Evolutionary conservation across 2,888 invertebrate genomes (phyloP).

Genomic region (Sylvicola cinctus): DNA sequence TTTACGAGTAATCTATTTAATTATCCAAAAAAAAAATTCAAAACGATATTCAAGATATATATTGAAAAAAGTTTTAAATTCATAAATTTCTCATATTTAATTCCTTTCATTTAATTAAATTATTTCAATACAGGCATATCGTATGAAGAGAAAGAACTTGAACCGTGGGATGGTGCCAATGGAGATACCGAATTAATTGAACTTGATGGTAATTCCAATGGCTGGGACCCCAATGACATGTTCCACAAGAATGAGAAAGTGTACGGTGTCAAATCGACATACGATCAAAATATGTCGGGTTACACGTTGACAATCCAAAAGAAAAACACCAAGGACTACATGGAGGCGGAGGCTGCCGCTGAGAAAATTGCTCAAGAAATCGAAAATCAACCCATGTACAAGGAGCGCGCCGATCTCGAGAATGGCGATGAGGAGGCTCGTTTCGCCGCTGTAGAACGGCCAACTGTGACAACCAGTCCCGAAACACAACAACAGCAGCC

Average conservation of each 20-base stretch:
- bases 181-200: slow-evolving; percentile 39
- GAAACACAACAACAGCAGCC: no score
- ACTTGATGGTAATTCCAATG: slow-evolving; percentile 61
- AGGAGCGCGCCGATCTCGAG: slow-evolving; percentile 65
- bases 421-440: slow-evolving; percentile 70
- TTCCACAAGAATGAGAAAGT: slow-evolving; percentile 80
- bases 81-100: no score
- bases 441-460: slow-evolving; percentile 67
- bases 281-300: slow-evolving; percentile 74
- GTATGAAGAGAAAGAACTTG: slow-evolving; percentile 46
- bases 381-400: slow-evolving; percentile 65
- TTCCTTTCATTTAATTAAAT: no score
- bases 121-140: neutral
- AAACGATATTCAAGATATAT: no score
- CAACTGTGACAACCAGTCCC: slow-evolving; percentile 15
- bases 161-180: slow-evolving; percentile 64
- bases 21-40: no score
- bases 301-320: slow-evolving; percentile 78
- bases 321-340: slow-evolving; percentile 72
- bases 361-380: slow-evolving; percentile 84
- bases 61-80: no score
- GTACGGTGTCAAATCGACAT: slow-evolving; percentile 84
- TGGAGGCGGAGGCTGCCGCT: slow-evolving; percentile 44
- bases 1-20: no score
- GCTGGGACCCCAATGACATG: slow-evolving; percentile 96